Conservation (phyloP, 1,140 invertebrate species). For the Mylabris phalerata region DNA sequence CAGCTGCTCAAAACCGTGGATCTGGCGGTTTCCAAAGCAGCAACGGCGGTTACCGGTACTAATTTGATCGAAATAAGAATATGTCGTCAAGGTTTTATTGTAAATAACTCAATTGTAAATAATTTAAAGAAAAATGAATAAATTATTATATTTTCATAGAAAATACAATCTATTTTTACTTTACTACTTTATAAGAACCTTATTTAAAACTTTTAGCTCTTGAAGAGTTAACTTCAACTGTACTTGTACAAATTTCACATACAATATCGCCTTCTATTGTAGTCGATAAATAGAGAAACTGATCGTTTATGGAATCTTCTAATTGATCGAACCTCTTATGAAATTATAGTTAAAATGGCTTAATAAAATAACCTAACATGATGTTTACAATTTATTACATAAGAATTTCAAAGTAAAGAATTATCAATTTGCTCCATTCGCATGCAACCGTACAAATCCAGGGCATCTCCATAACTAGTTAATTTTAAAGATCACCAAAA, state of each 20-base stretch:
- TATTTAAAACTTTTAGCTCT: too few species aligned
- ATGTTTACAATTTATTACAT: too few species aligned
- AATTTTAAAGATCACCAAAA: not conserved
- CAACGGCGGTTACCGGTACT: constrained; percentile 16
- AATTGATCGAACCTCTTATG: not conserved
- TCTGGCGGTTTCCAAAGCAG: constrained; percentile 3
- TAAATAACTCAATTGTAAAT: constrained; percentile 13
- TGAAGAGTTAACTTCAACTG: too few species aligned
- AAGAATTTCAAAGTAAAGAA: too few species aligned
- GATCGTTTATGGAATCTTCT: not conserved
- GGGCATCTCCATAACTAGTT: too few species aligned
- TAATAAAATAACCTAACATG: too few species aligned
- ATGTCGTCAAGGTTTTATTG: constrained; percentile 9
- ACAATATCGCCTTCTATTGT: too few species aligned
- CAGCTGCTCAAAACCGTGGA: constrained; percentile 1
- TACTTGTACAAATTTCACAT: too few species aligned
- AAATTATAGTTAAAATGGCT: not conserved
- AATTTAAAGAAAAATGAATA: constrained; percentile 2
- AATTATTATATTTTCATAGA: constrained; percentile 2
- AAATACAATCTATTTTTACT: not conserved
- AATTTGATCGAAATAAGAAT: constrained; percentile 6
- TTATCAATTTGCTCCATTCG: too few species aligned
- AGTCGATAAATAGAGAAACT: not conserved
- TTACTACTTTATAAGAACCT: too few species aligned
- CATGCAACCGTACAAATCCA: too few species aligned